Base-by-base conservation (phyloP, 2,888 invertebrate genomes). In the Oxytorus armatus region DNA sequence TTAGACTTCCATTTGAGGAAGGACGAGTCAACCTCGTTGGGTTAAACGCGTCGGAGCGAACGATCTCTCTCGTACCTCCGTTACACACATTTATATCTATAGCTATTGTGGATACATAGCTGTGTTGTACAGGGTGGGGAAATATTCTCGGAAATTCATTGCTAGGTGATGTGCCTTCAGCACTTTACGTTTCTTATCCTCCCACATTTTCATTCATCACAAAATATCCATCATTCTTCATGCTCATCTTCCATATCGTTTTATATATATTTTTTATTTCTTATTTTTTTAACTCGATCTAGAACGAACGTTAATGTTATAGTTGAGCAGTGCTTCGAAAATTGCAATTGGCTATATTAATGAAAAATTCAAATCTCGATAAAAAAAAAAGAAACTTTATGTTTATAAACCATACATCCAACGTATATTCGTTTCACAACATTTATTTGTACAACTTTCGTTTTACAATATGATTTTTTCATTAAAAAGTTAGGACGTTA, bases 1-100 rank as follows among this genome's bases (percentile, higher is more conserved):
- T 84, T 83, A 84, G 83, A 82, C 83, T 73, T 70, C 80, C 82
- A 81, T 84, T 84, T 79, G 78, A 81, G 75, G 68, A 44, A 44
- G 63, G 73, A 74, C n/a, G 68, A 77, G 68, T 77, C 68, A 73
- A 77, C 73, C 36, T 68, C 76, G 72, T 55, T 76, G 76, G 66
- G 66, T 33, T 51, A 76, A 76, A 73, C 73, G 76, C 7, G 61
- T 77, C 49, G 3, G 18, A 57, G 51, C 53, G 16, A 74, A 49
- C 29, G 33, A 53, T 51, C 44, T 47, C 29, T 29, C n/a, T 10
- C n/a, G 11, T 63, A 11, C 16, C 42, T 25, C 33, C 25, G 29
- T 44, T 29, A 49, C 42, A n/a, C 25, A 53, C 63, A n/a, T 25
- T 39, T 57, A 36, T 44, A n/a, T 14, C 7, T 61, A 16, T 42